phyloP scores from a whole-genome alignment of 2,797 vertebrate species.

The Sebastes aleutianus region DNA sequence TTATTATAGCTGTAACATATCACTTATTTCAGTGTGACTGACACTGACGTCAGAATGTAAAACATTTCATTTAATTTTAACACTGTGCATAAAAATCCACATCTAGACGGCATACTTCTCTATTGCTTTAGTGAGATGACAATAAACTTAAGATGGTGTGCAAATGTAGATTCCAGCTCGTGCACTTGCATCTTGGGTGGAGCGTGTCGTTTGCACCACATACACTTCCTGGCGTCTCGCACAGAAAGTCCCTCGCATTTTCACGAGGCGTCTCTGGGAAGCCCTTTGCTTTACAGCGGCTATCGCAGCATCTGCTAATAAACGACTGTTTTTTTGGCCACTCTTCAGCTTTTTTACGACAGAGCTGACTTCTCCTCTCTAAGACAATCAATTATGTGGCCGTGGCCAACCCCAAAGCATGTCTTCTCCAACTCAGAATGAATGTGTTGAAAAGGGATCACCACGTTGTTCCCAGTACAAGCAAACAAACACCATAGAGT shows the following conservation, averaged over 20 bases:
- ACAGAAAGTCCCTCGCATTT: conserved; percentile 63
- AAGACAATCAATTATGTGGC: neutral
- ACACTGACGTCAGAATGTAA: conserved; percentile 5
- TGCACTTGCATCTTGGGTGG: conserved; percentile 13
- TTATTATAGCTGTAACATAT: conserved; percentile 12
- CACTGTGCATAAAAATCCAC: neutral
- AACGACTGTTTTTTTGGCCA: no score
- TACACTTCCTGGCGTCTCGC: conserved; percentile 40
- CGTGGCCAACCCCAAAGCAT: neutral
- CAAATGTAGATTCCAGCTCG: neutral
- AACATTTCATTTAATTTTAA: neutral
- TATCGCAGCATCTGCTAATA: neutral
- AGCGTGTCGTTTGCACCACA: conserved; percentile 25
- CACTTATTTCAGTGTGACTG: neutral
- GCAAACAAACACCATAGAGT: neutral
- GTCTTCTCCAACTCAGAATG: neutral
- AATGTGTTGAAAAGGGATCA: neutral
- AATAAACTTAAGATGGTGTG: neutral
- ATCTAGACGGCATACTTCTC: neutral
- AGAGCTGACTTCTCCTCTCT: neutral
- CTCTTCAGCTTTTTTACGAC: neutral
- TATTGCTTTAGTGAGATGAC: conserved; percentile 33
- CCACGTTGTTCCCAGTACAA: neutral
- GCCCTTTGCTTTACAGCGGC: neutral
- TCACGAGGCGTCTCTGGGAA: conserved; percentile 27